A percentile compares a stretch with the other conserved stretches of the same genome.
Conservation (phyloP, 64 coral and sea anemone species). For the Dendrophyllia cribrosa region DNA sequence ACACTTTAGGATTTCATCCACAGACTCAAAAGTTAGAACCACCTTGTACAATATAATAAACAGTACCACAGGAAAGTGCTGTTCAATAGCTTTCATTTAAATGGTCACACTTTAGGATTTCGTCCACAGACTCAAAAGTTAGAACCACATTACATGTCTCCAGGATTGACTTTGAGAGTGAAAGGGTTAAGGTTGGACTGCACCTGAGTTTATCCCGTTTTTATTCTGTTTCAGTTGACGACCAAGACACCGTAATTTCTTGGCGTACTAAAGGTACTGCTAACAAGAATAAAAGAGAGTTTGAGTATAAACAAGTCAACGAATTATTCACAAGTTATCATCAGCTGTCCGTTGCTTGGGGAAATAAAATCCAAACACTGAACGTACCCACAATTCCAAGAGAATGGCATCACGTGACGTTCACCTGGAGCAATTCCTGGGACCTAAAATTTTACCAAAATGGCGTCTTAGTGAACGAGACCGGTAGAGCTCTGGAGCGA, state of each 20-base stretch:
- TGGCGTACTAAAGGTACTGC: neutral
- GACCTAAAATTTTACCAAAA: slow-evolving; percentile 13
- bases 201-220: neutral
- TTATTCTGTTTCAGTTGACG: neutral
- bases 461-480: neutral
- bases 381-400: neutral
- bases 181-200: no score
- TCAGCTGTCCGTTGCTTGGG: neutral
- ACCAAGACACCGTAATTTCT: neutral
- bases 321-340: neutral
- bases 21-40: no score
- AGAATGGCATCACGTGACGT: neutral
- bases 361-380: neutral
- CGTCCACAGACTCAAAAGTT: no score
- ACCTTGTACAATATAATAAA: no score
- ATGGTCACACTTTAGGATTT: no score
- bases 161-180: no score
- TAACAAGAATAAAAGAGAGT: neutral
- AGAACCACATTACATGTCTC: no score
- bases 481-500: neutral
- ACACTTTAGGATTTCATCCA: no score
- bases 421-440: slow-evolving; percentile 2
- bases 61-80: no score
- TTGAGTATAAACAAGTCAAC: slow-evolving; percentile 2
- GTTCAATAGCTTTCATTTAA: no score